phyloP scores from a whole-genome alignment of 2,888 invertebrate species.

The Mechanitis mazaeus region DNA sequence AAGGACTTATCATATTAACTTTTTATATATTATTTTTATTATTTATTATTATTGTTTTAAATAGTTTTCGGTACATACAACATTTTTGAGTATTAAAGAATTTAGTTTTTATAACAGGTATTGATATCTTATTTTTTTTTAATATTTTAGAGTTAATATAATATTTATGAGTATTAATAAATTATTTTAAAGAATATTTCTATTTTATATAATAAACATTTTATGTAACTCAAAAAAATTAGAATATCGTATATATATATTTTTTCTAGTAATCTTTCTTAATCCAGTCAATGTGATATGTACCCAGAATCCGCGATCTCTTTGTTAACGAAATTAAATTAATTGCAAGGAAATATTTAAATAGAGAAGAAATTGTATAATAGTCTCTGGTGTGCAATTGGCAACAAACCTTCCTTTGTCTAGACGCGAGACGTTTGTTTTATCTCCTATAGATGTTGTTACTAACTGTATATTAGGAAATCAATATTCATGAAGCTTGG shows the following conservation, averaged over 20 bases:
- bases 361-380: conserved; percentile 48
- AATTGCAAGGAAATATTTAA: conserved; percentile 72
- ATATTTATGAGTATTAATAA: too few species aligned
- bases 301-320: conserved; percentile 28
- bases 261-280: not conserved
- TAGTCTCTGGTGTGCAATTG: conserved; percentile 55
- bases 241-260: not conserved
- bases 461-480: conserved; percentile 30
- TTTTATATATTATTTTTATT: not conserved
- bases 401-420: conserved; percentile 59
- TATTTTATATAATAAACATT: too few species aligned
- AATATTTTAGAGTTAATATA: too few species aligned
- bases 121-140: too few species aligned
- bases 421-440: conserved; percentile 57
- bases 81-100: too few species aligned
- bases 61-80: not conserved
- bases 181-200: too few species aligned
- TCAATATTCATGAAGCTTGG: conserved; percentile 30
- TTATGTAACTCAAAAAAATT: too few species aligned
- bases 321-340: conserved; percentile 71
- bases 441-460: conserved; percentile 37
- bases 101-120: too few species aligned
- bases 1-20: conserved; percentile 23
- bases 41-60: conserved; percentile 6
- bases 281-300: conserved; percentile 18